A percentile compares a stretch with the other conserved stretches of the same genome.
Conservation (phyloP, 2,797 vertebrate genomes). For the Tarsius wallacei region DNA sequence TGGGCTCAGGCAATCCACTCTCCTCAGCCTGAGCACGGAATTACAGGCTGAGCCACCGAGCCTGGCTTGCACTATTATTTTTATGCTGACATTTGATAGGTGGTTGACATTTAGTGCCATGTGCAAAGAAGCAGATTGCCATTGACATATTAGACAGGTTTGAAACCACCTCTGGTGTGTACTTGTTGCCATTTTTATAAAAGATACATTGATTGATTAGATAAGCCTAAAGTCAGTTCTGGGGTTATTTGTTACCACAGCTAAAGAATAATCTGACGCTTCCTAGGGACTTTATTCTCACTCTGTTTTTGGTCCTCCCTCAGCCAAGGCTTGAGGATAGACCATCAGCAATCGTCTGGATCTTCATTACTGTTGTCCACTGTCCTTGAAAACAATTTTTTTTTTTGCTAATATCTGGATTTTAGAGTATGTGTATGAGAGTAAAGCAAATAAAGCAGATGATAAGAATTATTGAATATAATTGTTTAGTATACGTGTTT, state of each 20-base stretch:
- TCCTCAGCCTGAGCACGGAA: no score
- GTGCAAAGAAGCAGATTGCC: background rate
- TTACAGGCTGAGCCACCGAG: no score
- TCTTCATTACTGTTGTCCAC: background rate
- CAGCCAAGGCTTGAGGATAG: background rate
- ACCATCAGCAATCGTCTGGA: background rate
- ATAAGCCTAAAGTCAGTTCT: background rate
- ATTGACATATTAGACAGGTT: background rate
- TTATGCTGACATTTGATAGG: background rate
- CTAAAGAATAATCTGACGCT: background rate
- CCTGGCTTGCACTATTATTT: background rate
- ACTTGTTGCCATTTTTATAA: background rate
- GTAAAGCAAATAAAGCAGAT: background rate
- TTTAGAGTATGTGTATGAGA: background rate
- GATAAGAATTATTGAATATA: background rate
- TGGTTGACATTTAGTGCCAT: constrained; percentile 25
- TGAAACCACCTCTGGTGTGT: background rate
- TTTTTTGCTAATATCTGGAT: background rate
- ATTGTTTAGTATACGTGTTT: background rate
- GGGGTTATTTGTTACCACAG: background rate
- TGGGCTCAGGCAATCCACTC: no score
- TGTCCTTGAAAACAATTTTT: background rate
- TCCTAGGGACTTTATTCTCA: background rate
- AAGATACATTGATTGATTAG: background rate
- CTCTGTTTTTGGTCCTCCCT: background rate